A percentile compares a stretch with the other conserved stretches of the same genome.
These are phyloP conservation scores for Lamellibrachia satsuma DNA, from an alignment of 2,888 invertebrate species.

Conservation along the genomic window DNA sequence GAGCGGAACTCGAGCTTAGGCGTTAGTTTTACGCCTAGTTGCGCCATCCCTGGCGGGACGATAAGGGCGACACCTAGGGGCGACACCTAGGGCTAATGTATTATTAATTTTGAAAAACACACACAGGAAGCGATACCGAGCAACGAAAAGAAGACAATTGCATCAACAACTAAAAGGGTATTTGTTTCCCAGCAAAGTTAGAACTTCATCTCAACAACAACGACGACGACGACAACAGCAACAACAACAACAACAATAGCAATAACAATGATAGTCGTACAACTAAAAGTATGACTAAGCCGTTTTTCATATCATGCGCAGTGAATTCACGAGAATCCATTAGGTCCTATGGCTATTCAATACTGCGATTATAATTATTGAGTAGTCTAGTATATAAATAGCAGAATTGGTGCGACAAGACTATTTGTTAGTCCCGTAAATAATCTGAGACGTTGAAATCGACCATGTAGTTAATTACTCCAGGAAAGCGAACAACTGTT, in stretches of 20 bases:
- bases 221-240: no score
- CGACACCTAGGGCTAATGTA: neutral
- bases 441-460: neutral
- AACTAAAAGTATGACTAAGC: no score
- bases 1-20: neutral
- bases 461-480: neutral
- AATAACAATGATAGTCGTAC: no score
- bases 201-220: no score
- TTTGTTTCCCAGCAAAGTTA: no score
- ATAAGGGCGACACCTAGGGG: neutral
- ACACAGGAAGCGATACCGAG: neutral
- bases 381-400: neutral
- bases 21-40: neutral
- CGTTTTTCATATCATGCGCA: no score
- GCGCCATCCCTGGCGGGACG: neutral
- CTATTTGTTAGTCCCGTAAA: neutral
- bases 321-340: no score
- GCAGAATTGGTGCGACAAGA: neutral
- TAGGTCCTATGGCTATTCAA: no score
- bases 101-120: neutral
- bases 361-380: neutral
- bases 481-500: neutral
- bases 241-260: no score
- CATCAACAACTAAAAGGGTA: no score
- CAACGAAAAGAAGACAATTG: no score